Conservation (phyloP, 2,113 vertebrate species). For the Ceratotherium simum region DNA sequence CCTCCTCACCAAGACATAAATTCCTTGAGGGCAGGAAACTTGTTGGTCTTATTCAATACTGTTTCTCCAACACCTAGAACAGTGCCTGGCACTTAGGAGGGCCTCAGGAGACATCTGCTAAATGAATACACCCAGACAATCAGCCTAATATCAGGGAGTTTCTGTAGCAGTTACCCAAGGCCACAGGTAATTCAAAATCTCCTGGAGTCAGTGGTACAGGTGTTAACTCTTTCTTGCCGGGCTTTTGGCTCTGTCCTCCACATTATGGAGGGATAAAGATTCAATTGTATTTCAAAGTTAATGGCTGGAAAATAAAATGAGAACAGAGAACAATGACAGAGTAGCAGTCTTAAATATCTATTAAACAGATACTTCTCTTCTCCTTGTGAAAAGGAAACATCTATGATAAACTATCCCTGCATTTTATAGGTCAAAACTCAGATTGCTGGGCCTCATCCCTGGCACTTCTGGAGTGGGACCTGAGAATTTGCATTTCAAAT, state of each 20-base stretch:
- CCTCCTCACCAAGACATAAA: not conserved
- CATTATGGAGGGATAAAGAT: constrained; percentile 43
- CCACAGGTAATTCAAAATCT: not conserved
- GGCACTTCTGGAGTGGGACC: not conserved
- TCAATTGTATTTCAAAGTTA: constrained; percentile 60
- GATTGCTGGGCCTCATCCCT: not conserved
- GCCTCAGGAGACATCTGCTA: not conserved
- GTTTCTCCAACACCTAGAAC: not conserved
- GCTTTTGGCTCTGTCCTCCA: not conserved
- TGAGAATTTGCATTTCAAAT: not conserved
- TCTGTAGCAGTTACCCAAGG: not conserved
- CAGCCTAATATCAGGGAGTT: not conserved
- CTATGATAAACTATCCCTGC: not conserved
- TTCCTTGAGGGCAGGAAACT: not conserved
- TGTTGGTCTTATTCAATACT: not conserved
- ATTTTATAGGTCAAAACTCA: not conserved
- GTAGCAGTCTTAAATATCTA: constrained; percentile 36
- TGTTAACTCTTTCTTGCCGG: constrained; percentile 32
- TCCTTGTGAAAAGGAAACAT: not conserved
- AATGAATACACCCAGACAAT: not conserved
- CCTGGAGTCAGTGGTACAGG: not conserved
- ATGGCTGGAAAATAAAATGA: constrained; percentile 46
- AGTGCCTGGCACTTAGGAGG: not conserved
- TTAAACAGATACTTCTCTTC: not conserved
- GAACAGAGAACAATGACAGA: not conserved